These are phyloP conservation scores for Pseudomyrmex flavicornis DNA, from an alignment of 1,140 invertebrate genomes.

Conservation along the genomic window DNA sequence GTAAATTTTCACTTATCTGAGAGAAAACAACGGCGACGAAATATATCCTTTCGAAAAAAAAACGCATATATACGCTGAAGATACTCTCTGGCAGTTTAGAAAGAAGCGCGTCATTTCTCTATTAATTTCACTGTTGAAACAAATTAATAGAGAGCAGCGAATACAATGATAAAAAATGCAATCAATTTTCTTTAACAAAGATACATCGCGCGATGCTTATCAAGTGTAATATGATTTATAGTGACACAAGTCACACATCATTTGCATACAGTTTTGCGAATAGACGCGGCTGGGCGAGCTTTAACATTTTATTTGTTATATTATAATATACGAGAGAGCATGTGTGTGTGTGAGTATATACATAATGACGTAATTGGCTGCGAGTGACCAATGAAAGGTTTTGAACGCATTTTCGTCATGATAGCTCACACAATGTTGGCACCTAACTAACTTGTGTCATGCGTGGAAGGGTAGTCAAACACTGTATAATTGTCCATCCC, in stretches of 20 bases:
- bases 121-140: neutral
- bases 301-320: slow-evolving; percentile 36
- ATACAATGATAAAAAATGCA: neutral
- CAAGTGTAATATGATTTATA: slow-evolving; percentile 11
- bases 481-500: slow-evolving; percentile 79
- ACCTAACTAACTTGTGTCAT: slow-evolving; percentile 53
- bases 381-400: neutral
- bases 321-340: slow-evolving; percentile 1
- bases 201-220: slow-evolving; percentile 8
- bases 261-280: slow-evolving; percentile 11
- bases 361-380: slow-evolving; percentile 51
- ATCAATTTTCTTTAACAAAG: slow-evolving; percentile 41
- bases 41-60: slow-evolving; percentile 38
- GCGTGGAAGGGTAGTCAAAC: slow-evolving; percentile 61
- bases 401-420: slow-evolving; percentile 10
- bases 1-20: slow-evolving; percentile 59
- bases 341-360: neutral
- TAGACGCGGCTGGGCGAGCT: neutral
- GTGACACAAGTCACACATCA: slow-evolving; percentile 4
- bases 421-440: slow-evolving; percentile 32
- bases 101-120: neutral
- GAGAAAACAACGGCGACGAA: slow-evolving; percentile 28
- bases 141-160: slow-evolving; percentile 4
- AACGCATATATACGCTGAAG: neutral
- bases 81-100: neutral